These are phyloP conservation scores for Anoncus sp. DNA, from an alignment of 2,888 invertebrate species.

Conservation along the genomic window DNA sequence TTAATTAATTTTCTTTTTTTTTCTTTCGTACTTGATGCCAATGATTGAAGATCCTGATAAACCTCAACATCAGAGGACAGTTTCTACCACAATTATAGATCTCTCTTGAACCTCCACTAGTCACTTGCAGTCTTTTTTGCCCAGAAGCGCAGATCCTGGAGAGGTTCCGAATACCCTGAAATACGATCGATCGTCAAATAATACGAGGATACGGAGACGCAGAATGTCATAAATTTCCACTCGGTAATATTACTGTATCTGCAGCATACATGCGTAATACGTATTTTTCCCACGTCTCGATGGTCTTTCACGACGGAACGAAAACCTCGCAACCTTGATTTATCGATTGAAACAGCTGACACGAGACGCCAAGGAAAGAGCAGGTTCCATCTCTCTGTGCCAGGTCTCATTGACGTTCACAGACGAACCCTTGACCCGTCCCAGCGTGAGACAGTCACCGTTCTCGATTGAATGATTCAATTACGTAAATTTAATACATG, in stretches of 20 bases:
- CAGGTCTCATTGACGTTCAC: slow-evolving; percentile 33
- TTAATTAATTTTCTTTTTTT: too few relatives aligned
- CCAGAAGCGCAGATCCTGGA: too few relatives aligned
- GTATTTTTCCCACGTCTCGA: slow-evolving; percentile 8
- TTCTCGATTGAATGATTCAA: slow-evolving; percentile 34
- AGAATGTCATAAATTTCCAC: not conserved
- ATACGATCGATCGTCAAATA: not conserved
- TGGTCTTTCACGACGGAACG: slow-evolving; percentile 18
- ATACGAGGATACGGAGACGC: not conserved
- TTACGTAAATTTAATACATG: not conserved
- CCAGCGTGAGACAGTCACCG: slow-evolving; percentile 35
- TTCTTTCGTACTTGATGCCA: too few relatives aligned
- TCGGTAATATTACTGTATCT: not conserved
- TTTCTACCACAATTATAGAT: too few relatives aligned
- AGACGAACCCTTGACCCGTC: slow-evolving; percentile 41
- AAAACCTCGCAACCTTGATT: slow-evolving; percentile 53
- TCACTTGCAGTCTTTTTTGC: too few relatives aligned
- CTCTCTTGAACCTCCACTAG: not conserved
- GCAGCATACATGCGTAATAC: too few relatives aligned
- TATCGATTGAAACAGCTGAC: slow-evolving; percentile 40
- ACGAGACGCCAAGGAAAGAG: slow-evolving; percentile 10
- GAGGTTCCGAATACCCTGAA: not conserved
- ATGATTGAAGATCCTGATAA: too few relatives aligned
- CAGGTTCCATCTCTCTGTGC: slow-evolving; percentile 18
- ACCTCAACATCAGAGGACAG: too few relatives aligned